Percentiles rank a stretch among this genome's conserved stretches.
Conservation (phyloP, 2,797 vertebrate genomes). For the Myotis pilosus region DNA sequence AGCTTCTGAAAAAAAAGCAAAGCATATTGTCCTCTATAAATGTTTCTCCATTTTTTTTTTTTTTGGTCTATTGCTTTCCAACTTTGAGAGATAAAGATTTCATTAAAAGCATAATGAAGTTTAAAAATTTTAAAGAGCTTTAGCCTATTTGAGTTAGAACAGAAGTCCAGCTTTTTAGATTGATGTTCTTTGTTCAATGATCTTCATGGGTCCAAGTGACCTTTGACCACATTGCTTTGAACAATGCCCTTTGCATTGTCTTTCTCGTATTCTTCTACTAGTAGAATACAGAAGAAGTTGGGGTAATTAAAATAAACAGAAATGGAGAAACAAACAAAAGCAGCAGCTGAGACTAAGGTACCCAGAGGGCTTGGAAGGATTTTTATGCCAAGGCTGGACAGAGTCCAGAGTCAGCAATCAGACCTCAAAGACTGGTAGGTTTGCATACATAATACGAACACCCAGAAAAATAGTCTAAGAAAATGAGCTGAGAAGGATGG, state of each 20-base stretch:
- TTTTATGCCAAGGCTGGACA: background rate
- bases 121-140: background rate
- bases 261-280: background rate
- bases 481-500: background rate
- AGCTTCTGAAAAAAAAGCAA: background rate
- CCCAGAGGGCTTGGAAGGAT: conserved; percentile 5
- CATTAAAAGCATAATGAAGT: background rate
- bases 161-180: background rate
- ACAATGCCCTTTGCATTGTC: background rate
- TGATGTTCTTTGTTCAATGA: background rate
- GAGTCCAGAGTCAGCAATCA: background rate
- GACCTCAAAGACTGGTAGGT: background rate
- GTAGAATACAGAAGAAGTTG: background rate
- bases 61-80: background rate
- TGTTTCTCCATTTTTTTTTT: background rate
- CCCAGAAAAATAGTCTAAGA: background rate
- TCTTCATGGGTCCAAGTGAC: background rate
- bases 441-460: background rate
- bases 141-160: background rate
- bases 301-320: conserved; percentile 62
- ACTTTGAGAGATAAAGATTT: background rate
- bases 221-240: background rate
- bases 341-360: conserved; percentile 48
- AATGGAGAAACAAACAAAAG: conserved; percentile 41
- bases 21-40: background rate